phyloP scores from a whole-genome alignment of 2,888 invertebrate genomes.

The Augochlorella aurata region DNA sequence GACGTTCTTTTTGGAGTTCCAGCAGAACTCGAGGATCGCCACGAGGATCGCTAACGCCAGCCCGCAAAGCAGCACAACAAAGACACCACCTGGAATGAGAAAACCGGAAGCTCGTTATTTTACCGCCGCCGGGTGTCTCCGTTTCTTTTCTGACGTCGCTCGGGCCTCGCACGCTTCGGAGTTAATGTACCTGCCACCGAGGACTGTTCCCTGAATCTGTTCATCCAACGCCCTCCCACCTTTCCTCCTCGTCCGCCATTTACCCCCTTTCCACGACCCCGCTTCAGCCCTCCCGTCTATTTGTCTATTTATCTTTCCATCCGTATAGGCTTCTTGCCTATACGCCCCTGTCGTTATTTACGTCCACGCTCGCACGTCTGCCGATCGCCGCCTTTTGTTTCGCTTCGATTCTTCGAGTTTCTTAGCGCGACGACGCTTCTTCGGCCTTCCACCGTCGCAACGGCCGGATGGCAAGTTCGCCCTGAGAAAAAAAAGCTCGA shows the following conservation, averaged over 20 bases:
- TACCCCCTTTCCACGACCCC: neutral
- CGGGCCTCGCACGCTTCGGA: conserved; percentile 22
- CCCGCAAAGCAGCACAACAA: conserved; percentile 97
- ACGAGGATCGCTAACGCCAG: conserved; percentile 94
- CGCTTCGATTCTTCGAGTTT: neutral
- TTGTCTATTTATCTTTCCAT: conserved; percentile 43
- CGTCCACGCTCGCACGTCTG: neutral
- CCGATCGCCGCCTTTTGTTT: neutral
- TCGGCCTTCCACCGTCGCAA: too few relatives aligned
- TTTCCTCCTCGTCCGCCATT: neutral
- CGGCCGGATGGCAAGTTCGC: too few relatives aligned
- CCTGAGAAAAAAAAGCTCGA: conserved; percentile 21
- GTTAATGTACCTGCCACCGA: conserved; percentile 50
- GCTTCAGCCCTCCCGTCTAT: neutral
- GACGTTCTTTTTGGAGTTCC: conserved; percentile 95
- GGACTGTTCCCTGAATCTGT: conserved; percentile 25
- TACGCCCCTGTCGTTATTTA: conserved; percentile 20
- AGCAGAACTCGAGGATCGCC: conserved; percentile 96
- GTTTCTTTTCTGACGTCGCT: conserved; percentile 54
- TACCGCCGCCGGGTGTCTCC: conserved; percentile 61
- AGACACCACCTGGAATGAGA: conserved; percentile 90
- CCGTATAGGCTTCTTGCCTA: conserved; percentile 22
- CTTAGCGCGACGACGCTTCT: neutral
- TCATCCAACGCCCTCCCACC: conserved; percentile 19
- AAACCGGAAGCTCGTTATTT: conserved; percentile 73